Evolutionary conservation across 1,140 invertebrate species (phyloP), one percentile per base, ranked within the genome.

Genomic region (Drosophila sp.): DNA sequence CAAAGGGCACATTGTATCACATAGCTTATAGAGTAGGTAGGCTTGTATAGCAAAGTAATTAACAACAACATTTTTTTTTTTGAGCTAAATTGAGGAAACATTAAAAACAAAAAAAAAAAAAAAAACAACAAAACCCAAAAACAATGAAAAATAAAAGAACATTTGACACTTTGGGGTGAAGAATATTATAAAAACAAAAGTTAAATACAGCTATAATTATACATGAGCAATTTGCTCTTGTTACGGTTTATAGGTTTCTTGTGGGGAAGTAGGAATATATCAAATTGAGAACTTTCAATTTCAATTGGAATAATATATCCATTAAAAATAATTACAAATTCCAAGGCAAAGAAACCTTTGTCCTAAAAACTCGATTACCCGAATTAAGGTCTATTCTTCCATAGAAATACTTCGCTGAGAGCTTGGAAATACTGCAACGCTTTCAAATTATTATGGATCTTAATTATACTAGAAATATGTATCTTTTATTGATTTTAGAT

Each of bases 81-180:
- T 29, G 35, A 65, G 25, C 58, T 58, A 72, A 87, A 87, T 86
- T 87, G 71, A 82, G 75, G 83, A 86, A 86, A 73, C 65, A 87
- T 76, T 79, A 79, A 80, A 61, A 70, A 11, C 30, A 56, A 29
- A 76, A 66, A 70, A 11, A 29, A 58, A 25, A 47, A 60, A 47
- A 60, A 11, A 50, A 17, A 17, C 17, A 17, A 17, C 17, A 17
- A 17, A 17, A 17, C 17, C 17, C 17, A 17, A 80, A 66, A 65
- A 11, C 33, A 60, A 27, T 56, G 50, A 55, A 61, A 50, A 50
- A 50, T 27, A 50, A 50, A 50, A 50, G 44, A 50, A 27, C 44
- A 27, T 60, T 30, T 41, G 47, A 66, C 74, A 77, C 74, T 57
- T 71, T 74, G 17, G 57, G 33, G 33, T 38, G 29, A 58, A 58